A percentile compares a stretch with the other conserved stretches of the same genome.
phyloP scores from a whole-genome alignment of 1,140 invertebrate genomes.

The Drosophila auraria region DNA sequence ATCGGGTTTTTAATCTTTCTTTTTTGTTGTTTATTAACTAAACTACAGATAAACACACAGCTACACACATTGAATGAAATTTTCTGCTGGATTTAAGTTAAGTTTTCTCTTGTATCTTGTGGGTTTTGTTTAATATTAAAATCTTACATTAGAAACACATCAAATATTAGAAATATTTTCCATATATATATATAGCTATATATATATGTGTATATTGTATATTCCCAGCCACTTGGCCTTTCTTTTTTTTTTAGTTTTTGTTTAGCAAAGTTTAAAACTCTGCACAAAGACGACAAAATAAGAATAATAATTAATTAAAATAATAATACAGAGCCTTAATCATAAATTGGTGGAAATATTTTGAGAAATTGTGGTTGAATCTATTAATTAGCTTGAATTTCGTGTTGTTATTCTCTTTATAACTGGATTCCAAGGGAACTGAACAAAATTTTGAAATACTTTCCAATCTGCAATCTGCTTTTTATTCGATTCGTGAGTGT shows the following conservation, averaged over 20 bases:
- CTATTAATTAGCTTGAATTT: conserved; percentile 36
- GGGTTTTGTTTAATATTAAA: conserved; percentile 72
- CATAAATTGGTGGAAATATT: conserved; percentile 59
- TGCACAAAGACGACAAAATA: conserved; percentile 41
- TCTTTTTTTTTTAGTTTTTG: neutral
- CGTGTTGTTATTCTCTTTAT: conserved; percentile 15
- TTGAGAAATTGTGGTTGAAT: conserved; percentile 48
- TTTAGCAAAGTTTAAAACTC: conserved; percentile 68
- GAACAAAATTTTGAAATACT: conserved; percentile 31
- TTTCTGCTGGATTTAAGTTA: conserved; percentile 47
- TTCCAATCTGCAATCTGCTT: conserved; percentile 27
- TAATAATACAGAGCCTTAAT: conserved; percentile 64
- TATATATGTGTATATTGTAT: conserved; percentile 55
- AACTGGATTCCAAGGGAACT: conserved; percentile 15
- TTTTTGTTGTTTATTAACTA: conserved; percentile 53
- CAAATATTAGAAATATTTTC: conserved; percentile 75
- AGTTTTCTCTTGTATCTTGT: conserved; percentile 41
- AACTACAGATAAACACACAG: conserved; percentile 53
- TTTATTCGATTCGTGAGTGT: conserved; percentile 33
- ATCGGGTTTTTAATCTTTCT: conserved; percentile 31
- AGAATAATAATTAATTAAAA: conserved; percentile 46
- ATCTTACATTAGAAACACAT: conserved; percentile 79
- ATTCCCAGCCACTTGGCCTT: conserved; percentile 28
- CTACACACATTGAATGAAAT: conserved; percentile 56
- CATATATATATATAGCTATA: conserved; percentile 50